Evolutionary conservation across 1,140 invertebrate species (phyloP).

Genomic region (Ericerus pela): DNA sequence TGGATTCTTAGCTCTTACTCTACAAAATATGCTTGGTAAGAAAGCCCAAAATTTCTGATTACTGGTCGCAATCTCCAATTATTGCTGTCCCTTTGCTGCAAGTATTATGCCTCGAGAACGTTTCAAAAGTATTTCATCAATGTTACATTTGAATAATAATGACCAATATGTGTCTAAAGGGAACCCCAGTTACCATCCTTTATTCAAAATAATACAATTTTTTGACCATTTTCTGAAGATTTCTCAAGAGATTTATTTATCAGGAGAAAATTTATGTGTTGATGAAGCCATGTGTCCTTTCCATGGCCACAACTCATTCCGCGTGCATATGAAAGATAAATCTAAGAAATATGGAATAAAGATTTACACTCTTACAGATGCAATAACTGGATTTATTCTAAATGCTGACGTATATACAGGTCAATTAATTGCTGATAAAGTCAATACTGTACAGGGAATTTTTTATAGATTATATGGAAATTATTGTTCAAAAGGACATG

Average conservation of each 20-base stretch:
- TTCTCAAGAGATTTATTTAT: not conserved
- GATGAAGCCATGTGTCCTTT: slow-evolving; percentile 14
- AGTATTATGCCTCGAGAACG: too few species aligned
- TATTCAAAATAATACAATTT: slow-evolving; percentile 3
- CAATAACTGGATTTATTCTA: not conserved
- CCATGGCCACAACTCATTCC: slow-evolving; percentile 8
- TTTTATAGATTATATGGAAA: not conserved
- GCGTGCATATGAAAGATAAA: slow-evolving; percentile 17
- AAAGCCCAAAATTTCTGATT: too few species aligned
- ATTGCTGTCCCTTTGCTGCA: too few species aligned
- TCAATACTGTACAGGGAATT: not conserved
- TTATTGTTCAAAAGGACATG: slow-evolving; percentile 1
- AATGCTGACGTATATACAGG: not conserved
- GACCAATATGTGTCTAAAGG: not conserved
- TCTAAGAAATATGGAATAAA: slow-evolving; percentile 17
- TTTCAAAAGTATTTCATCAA: too few species aligned
- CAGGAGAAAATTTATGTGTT: slow-evolving; percentile 8
- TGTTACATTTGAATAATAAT: not conserved
- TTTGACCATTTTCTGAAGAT: not conserved
- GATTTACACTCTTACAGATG: not conserved
- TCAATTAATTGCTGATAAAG: not conserved
- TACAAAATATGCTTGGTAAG: too few species aligned
- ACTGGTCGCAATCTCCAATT: too few species aligned
- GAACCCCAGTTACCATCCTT: not conserved
- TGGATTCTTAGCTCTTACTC: too few species aligned